A percentile compares a stretch with the other conserved stretches of the same genome.
phyloP scores from a whole-genome alignment of 2,797 vertebrate genomes.

The Echiichthys vipera region DNA sequence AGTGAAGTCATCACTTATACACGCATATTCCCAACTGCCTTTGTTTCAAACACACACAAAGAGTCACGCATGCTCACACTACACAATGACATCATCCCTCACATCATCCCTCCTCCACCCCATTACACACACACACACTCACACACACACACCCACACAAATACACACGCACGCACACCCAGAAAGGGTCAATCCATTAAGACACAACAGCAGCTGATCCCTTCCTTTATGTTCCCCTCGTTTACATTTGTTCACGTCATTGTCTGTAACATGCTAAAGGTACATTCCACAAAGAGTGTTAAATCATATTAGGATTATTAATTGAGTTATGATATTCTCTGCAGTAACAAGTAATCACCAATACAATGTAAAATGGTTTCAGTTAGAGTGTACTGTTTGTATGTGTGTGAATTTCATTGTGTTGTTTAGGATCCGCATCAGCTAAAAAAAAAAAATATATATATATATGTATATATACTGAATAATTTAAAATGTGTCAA shows the following conservation, averaged over 20 bases:
- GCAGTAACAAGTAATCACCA: slow-evolving; percentile 29
- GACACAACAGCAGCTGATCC: slow-evolving; percentile 70
- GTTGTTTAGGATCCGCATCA: not conserved
- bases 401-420: not conserved
- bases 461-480: too few species aligned
- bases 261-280: slow-evolving; percentile 42
- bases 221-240: slow-evolving; percentile 59
- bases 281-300: slow-evolving; percentile 54
- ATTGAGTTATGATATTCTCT: slow-evolving; percentile 29
- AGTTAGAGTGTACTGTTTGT: slow-evolving; percentile 9
- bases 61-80: slow-evolving; percentile 77
- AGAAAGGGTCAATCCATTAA: slow-evolving; percentile 73
- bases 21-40: slow-evolving; percentile 48
- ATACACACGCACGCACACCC: slow-evolving; percentile 10
- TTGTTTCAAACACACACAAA: slow-evolving; percentile 59
- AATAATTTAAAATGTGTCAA: not conserved
- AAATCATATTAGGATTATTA: slow-evolving; percentile 50
- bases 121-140: not conserved
- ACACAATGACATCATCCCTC: slow-evolving; percentile 84
- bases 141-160: slow-evolving; percentile 21
- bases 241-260: slow-evolving; percentile 50
- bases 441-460: too few species aligned
- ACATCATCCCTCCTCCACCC: slow-evolving; percentile 58
- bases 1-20: slow-evolving; percentile 76
- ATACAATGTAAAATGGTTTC: not conserved